A percentile compares a stretch with the other conserved stretches of the same genome.
Evolutionary conservation across 2,113 vertebrate species (phyloP).

Genomic region (Ploceus nigricollis): DNA sequence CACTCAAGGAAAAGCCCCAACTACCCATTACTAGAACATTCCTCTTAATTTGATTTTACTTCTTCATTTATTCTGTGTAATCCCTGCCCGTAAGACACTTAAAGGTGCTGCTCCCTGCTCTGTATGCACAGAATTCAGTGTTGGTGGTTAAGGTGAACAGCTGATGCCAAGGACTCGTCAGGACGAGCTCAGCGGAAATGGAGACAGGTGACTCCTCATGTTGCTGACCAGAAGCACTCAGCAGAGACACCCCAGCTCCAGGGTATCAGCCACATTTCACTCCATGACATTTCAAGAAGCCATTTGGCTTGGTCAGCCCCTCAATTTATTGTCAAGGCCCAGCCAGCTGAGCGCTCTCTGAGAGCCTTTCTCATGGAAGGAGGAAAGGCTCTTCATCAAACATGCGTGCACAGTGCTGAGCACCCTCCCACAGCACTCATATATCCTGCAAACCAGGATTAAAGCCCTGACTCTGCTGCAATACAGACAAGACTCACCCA

Average conservation of each 20-base stretch:
- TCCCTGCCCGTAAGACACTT: accelerated
- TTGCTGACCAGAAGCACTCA: background rate
- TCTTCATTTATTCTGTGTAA: background rate
- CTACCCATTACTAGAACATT: background rate
- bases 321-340: background rate
- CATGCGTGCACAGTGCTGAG: accelerated
- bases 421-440: background rate
- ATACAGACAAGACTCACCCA: background rate
- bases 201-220: background rate
- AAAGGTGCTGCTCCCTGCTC: background rate
- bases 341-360: background rate
- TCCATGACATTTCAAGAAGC: background rate
- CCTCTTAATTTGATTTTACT: background rate
- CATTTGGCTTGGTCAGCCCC: background rate
- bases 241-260: background rate
- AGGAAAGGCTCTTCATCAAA: background rate
- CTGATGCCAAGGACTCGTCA: background rate
- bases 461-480: background rate
- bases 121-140: background rate
- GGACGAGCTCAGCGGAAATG: accelerated
- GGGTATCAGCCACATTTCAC: background rate
- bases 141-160: background rate
- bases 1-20: background rate
- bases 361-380: background rate
- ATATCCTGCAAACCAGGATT: background rate